These are phyloP conservation scores for Drosophila mauritiana DNA, from an alignment of 1,140 invertebrate species.

Conservation along the genomic window DNA sequence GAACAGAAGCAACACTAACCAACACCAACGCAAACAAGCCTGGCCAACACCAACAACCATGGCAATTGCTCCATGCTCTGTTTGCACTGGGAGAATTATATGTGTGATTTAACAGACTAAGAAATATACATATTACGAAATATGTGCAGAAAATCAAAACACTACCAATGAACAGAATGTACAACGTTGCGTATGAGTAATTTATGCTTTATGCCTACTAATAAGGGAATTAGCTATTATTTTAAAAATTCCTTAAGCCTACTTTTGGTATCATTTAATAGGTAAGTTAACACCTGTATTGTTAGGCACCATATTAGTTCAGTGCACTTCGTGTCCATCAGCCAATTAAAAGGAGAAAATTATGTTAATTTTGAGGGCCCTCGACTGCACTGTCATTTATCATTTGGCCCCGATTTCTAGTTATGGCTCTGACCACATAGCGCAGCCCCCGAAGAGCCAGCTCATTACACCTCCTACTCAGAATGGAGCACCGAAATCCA, in stretches of 20 bases:
- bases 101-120: background rate
- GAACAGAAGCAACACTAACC: slow-evolving; percentile 13
- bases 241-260: no score
- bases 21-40: slow-evolving; percentile 26
- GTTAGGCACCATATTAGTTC: background rate
- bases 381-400: slow-evolving; percentile 64
- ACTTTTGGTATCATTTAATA: no score
- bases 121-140: no score
- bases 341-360: slow-evolving; percentile 57
- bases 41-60: slow-evolving; percentile 9
- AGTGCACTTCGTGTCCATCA: slow-evolving; percentile 10
- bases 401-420: slow-evolving; percentile 59
- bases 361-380: slow-evolving; percentile 65
- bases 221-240: no score
- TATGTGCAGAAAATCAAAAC: no score
- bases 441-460: slow-evolving; percentile 1
- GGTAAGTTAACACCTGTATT: no score
- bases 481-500: slow-evolving; percentile 1
- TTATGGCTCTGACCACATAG: slow-evolving; percentile 14
- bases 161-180: no score
- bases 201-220: background rate
- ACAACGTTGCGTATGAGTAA: slow-evolving; percentile 11
- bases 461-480: slow-evolving; percentile 11
- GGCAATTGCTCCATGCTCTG: slow-evolving; percentile 4
- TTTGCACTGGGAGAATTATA: slow-evolving; percentile 5